These are phyloP conservation scores for Ptilodon capucinus DNA, from an alignment of 2,888 invertebrate species.

Conservation along the genomic window DNA sequence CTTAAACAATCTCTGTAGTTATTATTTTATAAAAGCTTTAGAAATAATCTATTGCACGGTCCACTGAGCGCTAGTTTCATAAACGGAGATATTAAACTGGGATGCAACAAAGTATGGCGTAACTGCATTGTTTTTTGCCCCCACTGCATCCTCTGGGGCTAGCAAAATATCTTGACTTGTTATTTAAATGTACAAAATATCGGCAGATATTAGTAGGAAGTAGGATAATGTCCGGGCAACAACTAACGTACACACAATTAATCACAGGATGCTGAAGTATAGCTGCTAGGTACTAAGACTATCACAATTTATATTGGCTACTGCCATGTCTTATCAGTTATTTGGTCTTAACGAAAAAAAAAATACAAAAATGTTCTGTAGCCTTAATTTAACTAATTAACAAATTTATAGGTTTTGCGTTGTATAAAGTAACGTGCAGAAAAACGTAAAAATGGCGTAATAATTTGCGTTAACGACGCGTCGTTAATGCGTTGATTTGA, in stretches of 20 bases:
- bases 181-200: too few relatives aligned
- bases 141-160: neutral
- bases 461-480: slow-evolving; percentile 13
- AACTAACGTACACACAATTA: too few relatives aligned
- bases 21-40: slow-evolving; percentile 20
- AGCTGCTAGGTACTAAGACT: too few relatives aligned
- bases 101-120: slow-evolving; percentile 17
- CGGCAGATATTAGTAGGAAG: too few relatives aligned
- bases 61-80: slow-evolving; percentile 24
- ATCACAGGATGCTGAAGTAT: too few relatives aligned
- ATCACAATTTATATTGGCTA: too few relatives aligned
- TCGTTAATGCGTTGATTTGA: slow-evolving; percentile 26
- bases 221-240: too few relatives aligned
- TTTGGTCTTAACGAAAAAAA: too few relatives aligned
- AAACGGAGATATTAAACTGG: slow-evolving; percentile 14
- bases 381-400: neutral
- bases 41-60: slow-evolving; percentile 28
- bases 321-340: too few relatives aligned
- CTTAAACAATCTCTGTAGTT: neutral
- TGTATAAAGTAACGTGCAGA: slow-evolving; percentile 4
- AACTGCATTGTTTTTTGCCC: slow-evolving; percentile 8
- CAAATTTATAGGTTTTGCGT: neutral
- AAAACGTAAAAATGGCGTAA: slow-evolving; percentile 21
- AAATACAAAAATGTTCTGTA: too few relatives aligned
- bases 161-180: neutral